Base-by-base conservation (phyloP, 2,113 vertebrate genomes). In the Corydoras sp. region DNA sequence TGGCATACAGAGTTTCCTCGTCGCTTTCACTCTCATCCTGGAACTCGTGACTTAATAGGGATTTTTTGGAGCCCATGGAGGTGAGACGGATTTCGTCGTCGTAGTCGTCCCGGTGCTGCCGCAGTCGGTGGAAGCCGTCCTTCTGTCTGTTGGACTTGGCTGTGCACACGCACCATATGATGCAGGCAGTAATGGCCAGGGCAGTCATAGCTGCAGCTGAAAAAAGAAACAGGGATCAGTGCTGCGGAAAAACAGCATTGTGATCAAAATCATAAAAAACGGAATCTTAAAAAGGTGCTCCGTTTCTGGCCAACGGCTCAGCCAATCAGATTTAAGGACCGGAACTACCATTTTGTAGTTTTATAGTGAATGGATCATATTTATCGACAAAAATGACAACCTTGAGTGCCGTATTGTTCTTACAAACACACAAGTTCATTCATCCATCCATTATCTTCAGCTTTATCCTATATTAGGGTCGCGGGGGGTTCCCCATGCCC, bases 21-120 rank as follows among this genome's bases (percentile, higher is more conserved):
- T 99, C 96, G 10, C 95, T 99, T 88, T 99, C 97, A 0, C 94
- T 98, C 79, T 99, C 97, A n/a, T 99, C 97, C 89, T 98, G 96
- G 85, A 99, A 99, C 72, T 99, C 96, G 0, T 95, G 89, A 80
- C 91, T 94, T 30, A 99, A 89, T 58, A 99, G 93, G 8, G 94
- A 96, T 73, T 98, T 99, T 83, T 99, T 98, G 55, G 97, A 99
- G 81, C 95, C 90, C 0, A 97, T 95, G 14, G 97, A 92, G 82
- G 93, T 93, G 85, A 98, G 91, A 50, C 91, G 93, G 79, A 98
- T 93, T 81, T 99, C 96, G 0, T 98, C 97, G 49, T 98, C 97
- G 0, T 99, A 99, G 1, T 98, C 95, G 0, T 99, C 94, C 0
- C 95, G 86, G 85, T 98, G 92, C 84, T 99, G 97, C 54, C 95